Evolutionary conservation across 2,888 invertebrate species (phyloP), one percentile per base, ranked within the genome.

Genomic region (Andricus quercusramuli): DNA sequence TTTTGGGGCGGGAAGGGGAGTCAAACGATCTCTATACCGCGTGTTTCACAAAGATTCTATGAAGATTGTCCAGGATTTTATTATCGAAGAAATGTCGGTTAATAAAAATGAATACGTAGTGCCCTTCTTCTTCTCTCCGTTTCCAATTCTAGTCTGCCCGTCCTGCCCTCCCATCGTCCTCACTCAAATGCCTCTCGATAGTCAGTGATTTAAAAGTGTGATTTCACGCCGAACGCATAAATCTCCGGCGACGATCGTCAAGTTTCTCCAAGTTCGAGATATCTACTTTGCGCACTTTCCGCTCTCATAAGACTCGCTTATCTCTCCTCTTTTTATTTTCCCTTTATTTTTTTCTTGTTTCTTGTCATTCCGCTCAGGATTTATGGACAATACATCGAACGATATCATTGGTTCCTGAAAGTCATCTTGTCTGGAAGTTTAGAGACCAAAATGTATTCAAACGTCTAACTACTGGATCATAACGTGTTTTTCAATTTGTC

Each of bases 41-140:
- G 91, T 92, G 92, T 92, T 91, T 92, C 92, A 89, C 91, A 91
- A 92, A 92, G 92, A 92, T 92, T 92, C 92, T 92, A 92, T 91
- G 92, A 92, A 92, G 92, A 92, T 92, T 92, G 92, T 91, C 89
- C 89, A 88, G 90, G 90, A 91, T 92, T 92, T 92, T 92, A 92
- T 92, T 91, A 91, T 90, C 90, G 90, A 89, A 91, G 91, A 92
- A 92, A 92, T 90, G 92, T 92, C 90, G 92, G 92, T 92, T 92
- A 92, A 92, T 92, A 92, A 92, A 92, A 92, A 92, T 92, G 91
- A 92, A 92, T 91, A 91, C 87, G 86, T 81, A 83, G 82, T 83
- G 82, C 77, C 79, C 20, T 70, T 25, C 25, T 70, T 20, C 62
- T 79, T 81, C 65, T 78, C 47, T 47, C 79, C 78, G 47, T 82